Evolutionary conservation across 2,888 invertebrate genomes (phyloP).

Genomic region (Plebejus melissa): DNA sequence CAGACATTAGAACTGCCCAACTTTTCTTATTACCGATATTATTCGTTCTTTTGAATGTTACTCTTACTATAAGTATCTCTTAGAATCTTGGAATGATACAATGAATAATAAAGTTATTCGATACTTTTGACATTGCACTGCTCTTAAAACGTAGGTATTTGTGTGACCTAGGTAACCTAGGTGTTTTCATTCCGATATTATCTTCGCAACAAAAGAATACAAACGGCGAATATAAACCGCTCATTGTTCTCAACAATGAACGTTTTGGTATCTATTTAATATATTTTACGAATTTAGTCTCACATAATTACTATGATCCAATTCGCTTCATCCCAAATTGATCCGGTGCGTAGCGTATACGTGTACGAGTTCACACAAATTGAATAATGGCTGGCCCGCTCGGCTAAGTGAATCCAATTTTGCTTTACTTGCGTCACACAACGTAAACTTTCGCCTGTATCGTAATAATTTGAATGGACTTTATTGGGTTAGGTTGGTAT

Average conservation of each 20-base stretch:
- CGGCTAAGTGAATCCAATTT: slow-evolving; percentile 68
- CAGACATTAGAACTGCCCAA: not conserved
- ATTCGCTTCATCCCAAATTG: slow-evolving; percentile 33
- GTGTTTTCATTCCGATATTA: slow-evolving; percentile 10
- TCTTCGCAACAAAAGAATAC: not conserved
- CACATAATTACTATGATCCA: slow-evolving; percentile 24
- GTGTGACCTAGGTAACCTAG: not conserved
- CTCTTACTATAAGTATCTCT: not conserved
- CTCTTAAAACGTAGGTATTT: not conserved
- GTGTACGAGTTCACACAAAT: slow-evolving; percentile 54
- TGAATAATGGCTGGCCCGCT: slow-evolving; percentile 67
- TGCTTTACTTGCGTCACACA: slow-evolving; percentile 54
- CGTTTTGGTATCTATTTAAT: slow-evolving; percentile 1
- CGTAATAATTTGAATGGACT: not conserved
- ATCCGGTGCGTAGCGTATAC: slow-evolving; percentile 48
- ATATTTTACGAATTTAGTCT: slow-evolving; percentile 9
- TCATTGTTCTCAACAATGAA: slow-evolving; percentile 8
- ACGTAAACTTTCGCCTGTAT: slow-evolving; percentile 34
- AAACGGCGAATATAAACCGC: not conserved
- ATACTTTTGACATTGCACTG: not conserved
- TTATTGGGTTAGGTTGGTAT: slow-evolving; percentile 2
- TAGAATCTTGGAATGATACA: not conserved
- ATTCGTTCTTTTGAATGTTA: not conserved
- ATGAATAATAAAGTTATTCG: not conserved
- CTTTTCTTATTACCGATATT: not conserved